Evolutionary conservation across 2,888 invertebrate genomes (phyloP), one percentile per base, ranked within the genome.

Genomic region (Periphyllus acericola): DNA sequence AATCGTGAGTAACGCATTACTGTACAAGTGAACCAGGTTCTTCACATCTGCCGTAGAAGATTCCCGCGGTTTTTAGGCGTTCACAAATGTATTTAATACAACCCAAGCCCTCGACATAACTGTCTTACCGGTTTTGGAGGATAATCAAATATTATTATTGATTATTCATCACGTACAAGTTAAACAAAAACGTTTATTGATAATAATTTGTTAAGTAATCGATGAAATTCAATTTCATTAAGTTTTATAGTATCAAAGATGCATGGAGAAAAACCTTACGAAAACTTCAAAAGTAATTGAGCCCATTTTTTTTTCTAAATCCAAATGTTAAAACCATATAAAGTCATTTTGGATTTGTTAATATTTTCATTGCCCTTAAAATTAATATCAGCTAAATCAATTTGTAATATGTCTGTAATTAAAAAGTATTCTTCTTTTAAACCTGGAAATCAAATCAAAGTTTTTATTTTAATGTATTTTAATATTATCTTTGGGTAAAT

Each of bases 391-490:
- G 52, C 36, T 29, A 74, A 83, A 83, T 83, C 25, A 32, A 34
- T 74, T 83, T 83, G 34, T 36, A 72, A 83, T 25, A 52, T 83
- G 19, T 25, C 17, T 9, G 25, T 72, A n/a, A 19, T 34, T 19
- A 55, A 36, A n/a, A 74, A 55, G 0, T 8, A 79, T 25, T 71
- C 32, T 82, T 0, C 32, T 6, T 11, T 25, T 25, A 71, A 29
- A 46, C 8, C 40, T 36, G 29, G 29, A 17, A 25, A 14, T 68
- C 17, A n/a, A 2, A 55, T 19, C 83, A 72, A 72, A n/a, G 72
- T 82, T 55, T 72, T 9, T 25, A 52, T 46, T 81, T 46, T 11
- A 82, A 34, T 82, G 52, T 82, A 60, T 60, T 60, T 72, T 72
- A 11, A 14, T 14, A 46, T 46, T 46, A 2, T 46, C 52, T 52